Percentiles rank a stretch among this genome's conserved stretches.
phyloP scores from a whole-genome alignment of 2,797 vertebrate genomes.

The Numenius phaeopus region DNA sequence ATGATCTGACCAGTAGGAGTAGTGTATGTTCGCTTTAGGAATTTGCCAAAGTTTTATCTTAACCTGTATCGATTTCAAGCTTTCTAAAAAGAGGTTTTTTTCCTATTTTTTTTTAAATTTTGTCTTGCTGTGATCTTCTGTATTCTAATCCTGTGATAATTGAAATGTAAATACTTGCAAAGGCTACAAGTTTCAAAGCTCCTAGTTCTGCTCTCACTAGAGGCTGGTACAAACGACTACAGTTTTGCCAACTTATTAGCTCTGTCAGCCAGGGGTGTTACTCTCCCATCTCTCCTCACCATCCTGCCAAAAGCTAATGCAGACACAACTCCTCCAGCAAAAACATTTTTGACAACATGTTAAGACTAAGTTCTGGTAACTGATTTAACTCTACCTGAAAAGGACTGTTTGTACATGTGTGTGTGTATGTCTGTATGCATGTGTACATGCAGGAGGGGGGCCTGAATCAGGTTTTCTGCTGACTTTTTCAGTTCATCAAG shows the following conservation, averaged over 20 bases:
- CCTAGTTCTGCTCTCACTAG: background rate
- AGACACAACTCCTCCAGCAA: constrained; percentile 6
- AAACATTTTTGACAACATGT: constrained; percentile 21
- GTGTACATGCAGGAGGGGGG: background rate
- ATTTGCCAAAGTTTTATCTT: background rate
- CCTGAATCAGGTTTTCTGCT: constrained; percentile 2
- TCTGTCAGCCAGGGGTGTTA: background rate
- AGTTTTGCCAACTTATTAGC: constrained; percentile 11
- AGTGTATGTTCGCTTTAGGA: background rate
- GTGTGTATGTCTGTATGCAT: background rate
- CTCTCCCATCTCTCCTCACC: background rate
- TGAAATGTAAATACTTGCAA: background rate
- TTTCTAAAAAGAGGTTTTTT: background rate
- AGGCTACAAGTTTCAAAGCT: background rate
- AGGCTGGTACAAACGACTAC: background rate
- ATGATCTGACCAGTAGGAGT: background rate
- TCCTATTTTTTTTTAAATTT: background rate
- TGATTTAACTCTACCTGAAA: constrained; percentile 11
- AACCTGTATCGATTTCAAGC: background rate
- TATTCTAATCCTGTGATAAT: background rate
- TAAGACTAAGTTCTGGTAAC: constrained; percentile 33
- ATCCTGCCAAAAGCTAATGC: constrained; percentile 4
- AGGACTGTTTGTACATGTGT: background rate
- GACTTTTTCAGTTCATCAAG: background rate
- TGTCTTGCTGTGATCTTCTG: background rate